These are phyloP conservation scores for Drosophila peninsularis DNA, from an alignment of 2,888 invertebrate genomes.

Conservation along the genomic window DNA sequence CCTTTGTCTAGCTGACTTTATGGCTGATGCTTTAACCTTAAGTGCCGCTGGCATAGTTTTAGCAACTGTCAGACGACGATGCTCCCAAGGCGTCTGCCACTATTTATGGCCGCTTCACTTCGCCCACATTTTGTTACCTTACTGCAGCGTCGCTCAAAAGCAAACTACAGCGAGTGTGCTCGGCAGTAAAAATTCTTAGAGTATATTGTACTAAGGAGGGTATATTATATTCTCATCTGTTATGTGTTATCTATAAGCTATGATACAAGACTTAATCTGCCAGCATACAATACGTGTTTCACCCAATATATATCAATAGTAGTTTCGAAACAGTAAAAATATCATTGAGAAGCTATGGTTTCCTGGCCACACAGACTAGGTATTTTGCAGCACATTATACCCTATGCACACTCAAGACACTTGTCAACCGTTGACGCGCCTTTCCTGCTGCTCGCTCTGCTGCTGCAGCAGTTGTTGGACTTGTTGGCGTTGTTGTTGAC, in stretches of 20 bases:
- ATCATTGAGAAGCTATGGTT: neutral
- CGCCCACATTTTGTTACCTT: constrained; percentile 39
- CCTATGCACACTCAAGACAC: constrained; percentile 33
- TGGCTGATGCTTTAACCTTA: constrained; percentile 44
- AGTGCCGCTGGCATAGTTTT: constrained; percentile 76
- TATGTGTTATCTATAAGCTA: neutral
- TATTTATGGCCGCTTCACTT: constrained; percentile 60
- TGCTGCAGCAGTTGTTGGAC: constrained; percentile 20
- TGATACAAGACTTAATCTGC: neutral
- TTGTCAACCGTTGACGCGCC: constrained; percentile 74
- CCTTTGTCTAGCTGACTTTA: constrained; percentile 8
- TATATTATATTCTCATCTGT: too few relatives aligned
- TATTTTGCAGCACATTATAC: constrained; percentile 8
- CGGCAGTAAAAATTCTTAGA: neutral
- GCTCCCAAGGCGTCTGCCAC: constrained; percentile 67
- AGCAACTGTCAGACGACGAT: constrained; percentile 53
- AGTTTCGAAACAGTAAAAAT: neutral
- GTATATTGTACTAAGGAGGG: constrained; percentile 1
- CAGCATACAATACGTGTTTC: too few relatives aligned
- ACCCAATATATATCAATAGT: neutral
- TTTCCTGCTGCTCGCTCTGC: constrained; percentile 57
- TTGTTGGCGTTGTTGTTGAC: constrained; percentile 54
- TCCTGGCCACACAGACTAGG: constrained; percentile 1
- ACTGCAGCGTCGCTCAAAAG: constrained; percentile 38
- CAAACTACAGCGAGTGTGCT: constrained; percentile 19